Base-by-base conservation (phyloP, 1,140 invertebrate genomes). In the Calliphora vicina region DNA sequence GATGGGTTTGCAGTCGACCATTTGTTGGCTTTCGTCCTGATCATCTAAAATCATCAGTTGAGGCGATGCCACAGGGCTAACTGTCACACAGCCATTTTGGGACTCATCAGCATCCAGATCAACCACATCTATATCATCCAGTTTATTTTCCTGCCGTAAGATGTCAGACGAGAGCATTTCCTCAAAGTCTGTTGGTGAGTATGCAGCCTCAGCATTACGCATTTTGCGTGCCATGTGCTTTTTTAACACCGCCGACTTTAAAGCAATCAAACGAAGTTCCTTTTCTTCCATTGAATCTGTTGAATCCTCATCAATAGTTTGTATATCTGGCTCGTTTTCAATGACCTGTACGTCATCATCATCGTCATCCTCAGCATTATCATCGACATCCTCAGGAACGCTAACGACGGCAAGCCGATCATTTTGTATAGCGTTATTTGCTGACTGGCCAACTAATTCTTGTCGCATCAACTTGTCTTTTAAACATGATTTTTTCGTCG, bases 141-240 rank as follows among this genome's bases (percentile, higher is more conserved):
- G 84, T 12, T 45, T 74, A 17, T 57, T 74, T 45, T 76, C 27
- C 9, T 67, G n/a, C n/a, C 8, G n/a, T 8, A 67, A 6, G n/a
- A 23, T 67, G n/a, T 20, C 61, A 15, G 74, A 15, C 15, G 61
- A 35, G 0, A 82, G 12, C 57, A 83, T 25, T 12, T 89, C 87
- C 17, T 88, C 87, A 86, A 89, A 89, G 81, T 90, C 89, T 29
- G 89, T 89, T 42, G 89, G 89, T 0, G 89, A 90, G 57, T 90
- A 90, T 2, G 89, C 89, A 3, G 86, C 85, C 45, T 90, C 89
- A 0, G 87, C 88, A 76, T 90, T 88, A 0, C 89, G 87, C 76
- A 88, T 90, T 73, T 90, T 88, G 9, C 89, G 85, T 2, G 85
- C 87, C 81, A 84, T 26, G 74, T 89, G 87, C 67, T 89, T 90